These are phyloP conservation scores for Lasiurus borealis DNA, from an alignment of 2,113 vertebrate genomes.

Conservation along the genomic window DNA sequence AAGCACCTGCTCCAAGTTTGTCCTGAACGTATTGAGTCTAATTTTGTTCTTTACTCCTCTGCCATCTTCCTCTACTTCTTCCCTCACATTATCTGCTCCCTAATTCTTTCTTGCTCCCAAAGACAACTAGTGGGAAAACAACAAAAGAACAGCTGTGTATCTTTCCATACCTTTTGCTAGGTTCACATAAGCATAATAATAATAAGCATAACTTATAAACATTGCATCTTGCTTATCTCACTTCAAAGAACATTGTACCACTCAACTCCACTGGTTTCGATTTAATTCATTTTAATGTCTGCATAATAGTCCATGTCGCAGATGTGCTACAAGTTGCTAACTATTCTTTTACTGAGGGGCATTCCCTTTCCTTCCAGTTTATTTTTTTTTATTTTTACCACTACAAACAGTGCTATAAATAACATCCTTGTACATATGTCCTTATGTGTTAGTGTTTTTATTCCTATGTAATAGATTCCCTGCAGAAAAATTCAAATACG, in stretches of 20 bases:
- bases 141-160: background rate
- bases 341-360: background rate
- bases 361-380: background rate
- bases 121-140: background rate
- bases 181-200: background rate
- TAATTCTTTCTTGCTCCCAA: background rate
- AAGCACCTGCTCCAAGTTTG: background rate
- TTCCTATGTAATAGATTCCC: background rate
- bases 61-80: background rate
- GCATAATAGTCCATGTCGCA: background rate
- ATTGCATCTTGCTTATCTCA: background rate
- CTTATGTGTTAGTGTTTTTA: background rate
- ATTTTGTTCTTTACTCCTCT: background rate
- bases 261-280: background rate
- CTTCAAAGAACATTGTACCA: background rate
- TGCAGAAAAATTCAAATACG: slow-evolving; percentile 4
- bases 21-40: background rate
- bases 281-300: background rate
- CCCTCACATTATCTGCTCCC: background rate
- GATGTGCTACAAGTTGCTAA: background rate
- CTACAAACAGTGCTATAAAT: background rate
- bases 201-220: background rate
- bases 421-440: background rate
- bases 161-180: background rate
- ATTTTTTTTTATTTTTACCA: background rate